These are phyloP conservation scores for Pandemis cinnamomeana DNA, from an alignment of 2,888 invertebrate genomes.

Conservation along the genomic window DNA sequence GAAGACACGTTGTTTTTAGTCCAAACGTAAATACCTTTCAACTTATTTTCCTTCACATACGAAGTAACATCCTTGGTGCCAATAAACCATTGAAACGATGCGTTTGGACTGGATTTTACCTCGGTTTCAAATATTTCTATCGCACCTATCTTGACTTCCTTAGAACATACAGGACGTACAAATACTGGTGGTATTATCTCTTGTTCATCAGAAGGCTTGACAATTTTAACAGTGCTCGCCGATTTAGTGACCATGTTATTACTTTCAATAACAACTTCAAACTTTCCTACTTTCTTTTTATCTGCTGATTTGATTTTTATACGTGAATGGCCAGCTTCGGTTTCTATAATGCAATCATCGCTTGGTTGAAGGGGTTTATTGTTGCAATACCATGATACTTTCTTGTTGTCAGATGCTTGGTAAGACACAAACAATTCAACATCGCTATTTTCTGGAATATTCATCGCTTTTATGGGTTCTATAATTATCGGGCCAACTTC, in stretches of 20 bases:
- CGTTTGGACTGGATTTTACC: conserved; percentile 90
- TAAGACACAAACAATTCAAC: conserved; percentile 89
- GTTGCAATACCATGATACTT: conserved; percentile 93
- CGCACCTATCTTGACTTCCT: conserved; percentile 88
- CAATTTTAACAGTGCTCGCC: conserved; percentile 92
- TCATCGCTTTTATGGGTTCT: conserved; percentile 90
- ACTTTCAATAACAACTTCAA: conserved; percentile 93
- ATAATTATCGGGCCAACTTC: conserved; percentile 86
- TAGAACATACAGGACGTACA: conserved; percentile 88
- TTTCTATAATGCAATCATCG: conserved; percentile 85
- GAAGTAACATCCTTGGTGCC: conserved; percentile 88
- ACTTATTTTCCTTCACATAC: conserved; percentile 82
- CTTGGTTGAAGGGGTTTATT: conserved; percentile 89
- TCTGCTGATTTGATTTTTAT: conserved; percentile 87
- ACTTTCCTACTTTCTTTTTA: conserved; percentile 93
- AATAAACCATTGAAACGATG: conserved; percentile 95
- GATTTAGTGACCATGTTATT: conserved; percentile 91
- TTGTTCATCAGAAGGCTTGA: conserved; percentile 84
- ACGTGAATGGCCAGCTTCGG: conserved; percentile 86
- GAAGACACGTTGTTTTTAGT: conserved; percentile 90
- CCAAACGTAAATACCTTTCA: conserved; percentile 89
- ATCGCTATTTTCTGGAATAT: conserved; percentile 88
- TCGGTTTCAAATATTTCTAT: conserved; percentile 91
- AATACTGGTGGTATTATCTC: conserved; percentile 89
- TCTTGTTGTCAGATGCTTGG: conserved; percentile 88